Conservation (phyloP, 2,797 vertebrate species). For the Tadarida brasiliensis region DNA sequence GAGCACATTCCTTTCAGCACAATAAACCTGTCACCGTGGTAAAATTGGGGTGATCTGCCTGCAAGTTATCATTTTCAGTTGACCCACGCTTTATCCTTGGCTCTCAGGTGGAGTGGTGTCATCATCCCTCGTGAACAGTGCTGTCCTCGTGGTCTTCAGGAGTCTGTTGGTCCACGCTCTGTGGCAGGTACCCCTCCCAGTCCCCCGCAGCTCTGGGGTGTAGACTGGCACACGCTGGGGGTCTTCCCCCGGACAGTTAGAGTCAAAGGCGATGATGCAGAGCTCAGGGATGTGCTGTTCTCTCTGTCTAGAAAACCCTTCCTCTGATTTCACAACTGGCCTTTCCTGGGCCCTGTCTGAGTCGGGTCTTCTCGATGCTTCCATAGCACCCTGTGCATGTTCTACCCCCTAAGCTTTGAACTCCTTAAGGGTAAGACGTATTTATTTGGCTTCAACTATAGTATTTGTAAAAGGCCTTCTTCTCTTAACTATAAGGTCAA, state of each 20-base stretch:
- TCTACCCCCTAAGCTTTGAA: neutral
- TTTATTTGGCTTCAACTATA: neutral
- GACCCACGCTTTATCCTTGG: slow-evolving; percentile 4
- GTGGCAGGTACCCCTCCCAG: too few species aligned
- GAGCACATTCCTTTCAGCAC: neutral
- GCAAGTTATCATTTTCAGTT: neutral
- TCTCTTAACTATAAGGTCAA: neutral
- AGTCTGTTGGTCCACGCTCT: too few species aligned
- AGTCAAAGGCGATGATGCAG: neutral
- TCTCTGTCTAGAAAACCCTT: neutral
- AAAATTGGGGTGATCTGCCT: neutral
- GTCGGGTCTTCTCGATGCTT: neutral
- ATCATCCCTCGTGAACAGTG: slow-evolving; percentile 21
- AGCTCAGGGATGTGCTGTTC: neutral
- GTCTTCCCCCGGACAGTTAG: neutral
- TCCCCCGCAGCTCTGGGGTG: too few species aligned
- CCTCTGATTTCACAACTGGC: neutral
- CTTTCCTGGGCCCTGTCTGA: neutral
- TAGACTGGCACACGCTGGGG: neutral
- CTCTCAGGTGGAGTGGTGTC: neutral
- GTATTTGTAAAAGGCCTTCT: neutral
- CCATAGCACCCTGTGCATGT: neutral
- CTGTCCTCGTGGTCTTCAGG: neutral
- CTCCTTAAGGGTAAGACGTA: neutral
- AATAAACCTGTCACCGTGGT: neutral